A percentile compares a stretch with the other conserved stretches of the same genome.
These are phyloP conservation scores for Carposina sasakii DNA, from an alignment of 1,140 invertebrate genomes.

Conservation along the genomic window DNA sequence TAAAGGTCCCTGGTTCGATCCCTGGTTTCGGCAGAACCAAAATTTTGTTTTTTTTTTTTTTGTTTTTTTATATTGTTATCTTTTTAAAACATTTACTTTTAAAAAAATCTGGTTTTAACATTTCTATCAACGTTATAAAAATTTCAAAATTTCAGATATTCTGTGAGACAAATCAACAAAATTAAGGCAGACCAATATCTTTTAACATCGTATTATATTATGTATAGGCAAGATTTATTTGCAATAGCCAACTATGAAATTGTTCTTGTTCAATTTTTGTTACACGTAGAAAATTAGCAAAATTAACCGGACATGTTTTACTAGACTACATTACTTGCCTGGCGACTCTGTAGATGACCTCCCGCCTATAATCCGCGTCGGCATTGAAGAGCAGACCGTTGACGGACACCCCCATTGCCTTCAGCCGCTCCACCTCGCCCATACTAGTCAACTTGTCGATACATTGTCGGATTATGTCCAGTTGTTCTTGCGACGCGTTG, in stretches of 20 bases:
- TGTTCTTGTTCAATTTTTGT: too few relatives aligned
- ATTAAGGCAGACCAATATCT: too few relatives aligned
- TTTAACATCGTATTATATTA: too few relatives aligned
- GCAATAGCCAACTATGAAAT: too few relatives aligned
- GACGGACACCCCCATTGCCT: constrained; percentile 30
- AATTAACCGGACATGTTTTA: neutral
- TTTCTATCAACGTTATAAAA: too few relatives aligned
- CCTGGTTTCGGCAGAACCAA: constrained; percentile 24
- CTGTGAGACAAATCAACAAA: too few relatives aligned
- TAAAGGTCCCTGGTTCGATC: constrained; percentile 35
- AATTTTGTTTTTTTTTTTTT: constrained; percentile 11
- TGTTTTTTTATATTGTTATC: constrained; percentile 7
- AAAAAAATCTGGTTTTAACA: too few relatives aligned
- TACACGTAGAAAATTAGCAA: too few relatives aligned
- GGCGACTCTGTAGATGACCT: constrained; percentile 39
- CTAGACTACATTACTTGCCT: constrained; percentile 15
- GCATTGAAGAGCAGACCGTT: constrained; percentile 44
- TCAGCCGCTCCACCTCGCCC: constrained; percentile 34
- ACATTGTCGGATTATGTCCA: constrained; percentile 35
- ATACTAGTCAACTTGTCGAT: constrained; percentile 39
- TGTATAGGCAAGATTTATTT: too few relatives aligned
- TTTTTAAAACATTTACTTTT: too few relatives aligned
- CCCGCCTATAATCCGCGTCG: constrained; percentile 42
- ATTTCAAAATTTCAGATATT: too few relatives aligned
- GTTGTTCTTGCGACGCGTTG: constrained; percentile 36